A percentile compares a stretch with the other conserved stretches of the same genome.
These are phyloP conservation scores for Apis florea DNA, from an alignment of 1,140 invertebrate genomes.

Conservation along the genomic window DNA sequence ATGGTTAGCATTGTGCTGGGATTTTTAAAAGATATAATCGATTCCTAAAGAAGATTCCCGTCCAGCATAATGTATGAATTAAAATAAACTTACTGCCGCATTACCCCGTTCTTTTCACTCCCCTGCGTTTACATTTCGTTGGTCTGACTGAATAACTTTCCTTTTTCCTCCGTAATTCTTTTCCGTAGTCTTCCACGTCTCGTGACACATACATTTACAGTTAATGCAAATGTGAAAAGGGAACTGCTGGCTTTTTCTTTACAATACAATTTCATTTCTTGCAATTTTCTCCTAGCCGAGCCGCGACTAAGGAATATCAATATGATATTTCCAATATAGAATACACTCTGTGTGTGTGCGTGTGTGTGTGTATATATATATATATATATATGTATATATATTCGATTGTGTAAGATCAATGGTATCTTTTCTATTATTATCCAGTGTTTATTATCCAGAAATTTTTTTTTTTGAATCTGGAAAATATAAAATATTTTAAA, in stretches of 20 bases:
- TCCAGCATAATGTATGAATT: conserved; percentile 37
- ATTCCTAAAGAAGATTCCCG: neutral
- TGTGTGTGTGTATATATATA: too few species aligned
- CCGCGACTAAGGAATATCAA: conserved; percentile 10
- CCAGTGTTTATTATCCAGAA: conserved; percentile 2
- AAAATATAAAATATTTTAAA: neutral
- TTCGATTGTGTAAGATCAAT: neutral
- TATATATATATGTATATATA: too few species aligned
- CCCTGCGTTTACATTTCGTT: conserved; percentile 36
- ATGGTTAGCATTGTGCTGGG: neutral
- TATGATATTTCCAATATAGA: conserved; percentile 15
- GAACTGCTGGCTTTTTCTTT: conserved; percentile 38
- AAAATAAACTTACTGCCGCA: conserved; percentile 46
- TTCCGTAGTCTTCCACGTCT: conserved; percentile 27
- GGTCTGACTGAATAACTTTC: conserved; percentile 48
- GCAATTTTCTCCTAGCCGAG: conserved; percentile 15
- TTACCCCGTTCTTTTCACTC: conserved; percentile 30
- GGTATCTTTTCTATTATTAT: neutral
- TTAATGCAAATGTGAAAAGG: conserved; percentile 58
- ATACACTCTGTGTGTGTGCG: neutral
- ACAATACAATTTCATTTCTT: conserved; percentile 53
- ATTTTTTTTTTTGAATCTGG: neutral
- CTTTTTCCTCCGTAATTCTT: conserved; percentile 43
- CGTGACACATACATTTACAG: conserved; percentile 55
- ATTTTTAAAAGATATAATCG: neutral